Percentiles rank a stretch among this genome's conserved stretches.
These are phyloP conservation scores for Rhabdophis nuchalis DNA, from an alignment of 2,797 vertebrate genomes.

Conservation along the genomic window DNA sequence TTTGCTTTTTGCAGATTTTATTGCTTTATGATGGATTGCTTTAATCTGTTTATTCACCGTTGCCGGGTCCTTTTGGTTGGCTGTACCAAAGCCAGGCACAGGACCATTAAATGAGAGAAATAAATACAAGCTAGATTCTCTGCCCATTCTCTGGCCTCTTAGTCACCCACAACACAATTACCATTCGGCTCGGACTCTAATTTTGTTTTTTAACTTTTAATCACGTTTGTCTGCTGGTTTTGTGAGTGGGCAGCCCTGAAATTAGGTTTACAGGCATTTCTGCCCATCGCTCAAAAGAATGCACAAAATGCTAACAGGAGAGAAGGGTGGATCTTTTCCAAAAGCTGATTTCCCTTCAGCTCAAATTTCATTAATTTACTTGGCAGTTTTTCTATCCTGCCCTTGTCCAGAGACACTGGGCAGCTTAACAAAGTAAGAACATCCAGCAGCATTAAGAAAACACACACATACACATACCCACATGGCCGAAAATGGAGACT, in stretches of 20 bases:
- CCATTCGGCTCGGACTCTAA: rapidly evolving
- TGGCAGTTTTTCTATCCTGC: neutral
- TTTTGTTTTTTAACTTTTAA: neutral
- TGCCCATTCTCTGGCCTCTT: neutral
- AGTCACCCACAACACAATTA: neutral
- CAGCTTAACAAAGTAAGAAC: neutral
- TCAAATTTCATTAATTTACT: neutral
- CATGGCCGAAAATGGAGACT: neutral
- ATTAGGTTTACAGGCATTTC: neutral
- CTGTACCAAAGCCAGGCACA: neutral
- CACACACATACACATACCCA: neutral
- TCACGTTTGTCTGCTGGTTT: neutral
- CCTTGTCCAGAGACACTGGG: neutral
- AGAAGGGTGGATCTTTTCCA: neutral
- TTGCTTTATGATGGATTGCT: slow-evolving; percentile 19
- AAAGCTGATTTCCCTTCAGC: neutral
- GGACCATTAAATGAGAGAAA: slow-evolving; percentile 9
- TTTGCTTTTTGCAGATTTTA: neutral
- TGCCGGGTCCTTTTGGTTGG: neutral
- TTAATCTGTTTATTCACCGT: slow-evolving; percentile 2
- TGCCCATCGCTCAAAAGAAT: neutral
- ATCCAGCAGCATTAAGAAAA: neutral
- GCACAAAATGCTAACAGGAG: neutral
- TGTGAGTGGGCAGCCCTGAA: neutral
- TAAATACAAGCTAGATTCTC: neutral